phyloP scores from a whole-genome alignment of 2,113 vertebrate genomes.

The Ptilorrhoa leucosticta region DNA sequence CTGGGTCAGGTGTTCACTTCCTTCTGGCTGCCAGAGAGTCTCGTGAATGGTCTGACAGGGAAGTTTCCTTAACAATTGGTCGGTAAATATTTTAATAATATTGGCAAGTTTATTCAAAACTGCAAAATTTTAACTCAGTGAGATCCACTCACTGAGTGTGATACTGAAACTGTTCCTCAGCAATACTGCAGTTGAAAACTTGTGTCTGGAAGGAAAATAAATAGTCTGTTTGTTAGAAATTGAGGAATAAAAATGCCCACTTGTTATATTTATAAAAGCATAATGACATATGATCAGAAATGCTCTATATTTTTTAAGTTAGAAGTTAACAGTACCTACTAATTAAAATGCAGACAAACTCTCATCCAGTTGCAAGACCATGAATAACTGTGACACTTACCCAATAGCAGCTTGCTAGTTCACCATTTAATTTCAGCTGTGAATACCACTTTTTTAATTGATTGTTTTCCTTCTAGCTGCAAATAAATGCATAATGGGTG shows the following conservation, averaged over 20 bases:
- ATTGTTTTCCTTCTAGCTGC: slow-evolving; percentile 14
- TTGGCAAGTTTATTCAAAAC: not conserved
- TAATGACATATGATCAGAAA: not conserved
- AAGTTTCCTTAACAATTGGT: not conserved
- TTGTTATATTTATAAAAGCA: slow-evolving; percentile 8
- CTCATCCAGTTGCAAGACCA: not conserved
- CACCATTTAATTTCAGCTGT: slow-evolving; percentile 31
- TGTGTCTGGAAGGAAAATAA: not conserved
- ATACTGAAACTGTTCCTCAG: not conserved
- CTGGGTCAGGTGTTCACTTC: accelerated
- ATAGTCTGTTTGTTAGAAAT: not conserved
- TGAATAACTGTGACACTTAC: slow-evolving; percentile 68
- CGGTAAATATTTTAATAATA: not conserved
- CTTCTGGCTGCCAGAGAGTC: not conserved
- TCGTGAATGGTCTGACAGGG: accelerated
- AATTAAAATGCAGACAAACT: slow-evolving; percentile 65
- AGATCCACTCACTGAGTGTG: not conserved
- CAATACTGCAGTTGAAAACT: not conserved
- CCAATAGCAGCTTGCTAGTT: slow-evolving; percentile 41
- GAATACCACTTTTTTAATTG: slow-evolving; percentile 35
- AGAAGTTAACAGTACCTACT: slow-evolving; percentile 11
- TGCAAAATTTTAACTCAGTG: not conserved
- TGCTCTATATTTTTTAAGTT: slow-evolving; percentile 14
- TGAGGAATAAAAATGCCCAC: not conserved
- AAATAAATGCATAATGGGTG: slow-evolving; percentile 27